phyloP scores from a whole-genome alignment of 2,113 vertebrate species.

The Syrmaticus mikado region DNA sequence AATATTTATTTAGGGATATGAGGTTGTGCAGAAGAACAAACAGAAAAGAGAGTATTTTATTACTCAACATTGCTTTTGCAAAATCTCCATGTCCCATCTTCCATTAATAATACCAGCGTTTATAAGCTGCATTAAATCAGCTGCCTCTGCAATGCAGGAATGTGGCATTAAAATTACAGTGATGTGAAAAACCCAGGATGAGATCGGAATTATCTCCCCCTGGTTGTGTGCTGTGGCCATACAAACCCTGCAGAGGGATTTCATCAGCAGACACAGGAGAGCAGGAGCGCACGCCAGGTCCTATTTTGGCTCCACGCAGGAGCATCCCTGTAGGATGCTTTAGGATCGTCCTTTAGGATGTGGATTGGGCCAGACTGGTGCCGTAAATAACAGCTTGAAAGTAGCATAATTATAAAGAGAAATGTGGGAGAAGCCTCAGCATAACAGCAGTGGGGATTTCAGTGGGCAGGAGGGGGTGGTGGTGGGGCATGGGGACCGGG shows the following conservation, averaged over 20 bases:
- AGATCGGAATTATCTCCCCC: background rate
- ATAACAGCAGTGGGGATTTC: fast-evolving
- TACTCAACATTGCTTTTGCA: slow-evolving; percentile 29
- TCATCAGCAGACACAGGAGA: background rate
- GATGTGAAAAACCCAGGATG: background rate
- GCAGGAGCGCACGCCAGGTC: background rate
- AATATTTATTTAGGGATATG: slow-evolving; percentile 68
- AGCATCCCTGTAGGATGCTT: background rate
- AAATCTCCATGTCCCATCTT: slow-evolving; percentile 50
- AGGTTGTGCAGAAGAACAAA: slow-evolving; percentile 37
- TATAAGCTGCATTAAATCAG: slow-evolving; percentile 69
- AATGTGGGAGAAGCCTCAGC: background rate
- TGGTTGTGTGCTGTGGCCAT: background rate
- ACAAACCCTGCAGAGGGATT: background rate
- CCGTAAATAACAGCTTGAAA: background rate
- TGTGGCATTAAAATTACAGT: slow-evolving; percentile 28
- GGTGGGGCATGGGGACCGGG: too few relatives aligned
- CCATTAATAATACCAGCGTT: slow-evolving; percentile 54
- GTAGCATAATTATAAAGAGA: background rate
- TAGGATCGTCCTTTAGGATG: background rate
- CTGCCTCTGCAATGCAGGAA: slow-evolving; percentile 70
- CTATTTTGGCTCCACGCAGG: background rate
- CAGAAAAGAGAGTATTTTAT: slow-evolving; percentile 54
- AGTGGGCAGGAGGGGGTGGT: background rate
- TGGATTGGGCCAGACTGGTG: background rate